Percentiles rank a stretch among this genome's conserved stretches.
phyloP scores from a whole-genome alignment of 2,797 vertebrate genomes.

The Prionace glauca region DNA sequence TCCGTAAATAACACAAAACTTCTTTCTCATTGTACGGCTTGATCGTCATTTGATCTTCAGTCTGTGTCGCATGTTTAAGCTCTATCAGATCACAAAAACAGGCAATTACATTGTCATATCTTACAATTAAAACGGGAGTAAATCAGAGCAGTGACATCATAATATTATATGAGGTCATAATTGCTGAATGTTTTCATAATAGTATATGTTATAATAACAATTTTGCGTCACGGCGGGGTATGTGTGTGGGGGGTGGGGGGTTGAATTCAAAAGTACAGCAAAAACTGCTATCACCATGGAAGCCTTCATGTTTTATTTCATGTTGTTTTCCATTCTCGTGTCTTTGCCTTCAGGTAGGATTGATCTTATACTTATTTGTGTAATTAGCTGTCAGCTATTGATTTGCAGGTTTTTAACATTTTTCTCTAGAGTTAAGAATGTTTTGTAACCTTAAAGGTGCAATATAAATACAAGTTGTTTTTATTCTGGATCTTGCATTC shows the following conservation, averaged over 20 bases:
- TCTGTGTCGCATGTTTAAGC: background rate
- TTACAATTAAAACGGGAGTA: background rate
- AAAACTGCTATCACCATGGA: background rate
- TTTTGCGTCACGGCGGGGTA: background rate
- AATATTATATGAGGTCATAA: slow-evolving; percentile 27
- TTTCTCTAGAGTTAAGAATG: background rate
- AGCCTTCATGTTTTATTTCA: slow-evolving; percentile 5
- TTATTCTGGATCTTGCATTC: background rate
- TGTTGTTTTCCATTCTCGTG: slow-evolving; percentile 11
- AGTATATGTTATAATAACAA: background rate
- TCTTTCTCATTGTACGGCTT: background rate
- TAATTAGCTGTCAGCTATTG: background rate
- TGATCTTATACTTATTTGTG: background rate
- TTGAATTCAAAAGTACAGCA: background rate
- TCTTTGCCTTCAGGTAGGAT: slow-evolving; percentile 28
- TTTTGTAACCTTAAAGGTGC: background rate
- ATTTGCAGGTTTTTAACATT: background rate
- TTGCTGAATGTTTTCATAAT: background rate
- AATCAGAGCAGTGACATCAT: background rate
- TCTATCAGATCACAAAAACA: background rate
- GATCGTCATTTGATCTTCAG: background rate
- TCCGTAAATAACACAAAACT: background rate
- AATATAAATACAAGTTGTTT: background rate
- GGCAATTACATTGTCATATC: background rate
- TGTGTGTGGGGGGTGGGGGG: background rate